Evolutionary conservation across 1,140 invertebrate species (phyloP).

Genomic region (Rhagoletis zephyria): DNA sequence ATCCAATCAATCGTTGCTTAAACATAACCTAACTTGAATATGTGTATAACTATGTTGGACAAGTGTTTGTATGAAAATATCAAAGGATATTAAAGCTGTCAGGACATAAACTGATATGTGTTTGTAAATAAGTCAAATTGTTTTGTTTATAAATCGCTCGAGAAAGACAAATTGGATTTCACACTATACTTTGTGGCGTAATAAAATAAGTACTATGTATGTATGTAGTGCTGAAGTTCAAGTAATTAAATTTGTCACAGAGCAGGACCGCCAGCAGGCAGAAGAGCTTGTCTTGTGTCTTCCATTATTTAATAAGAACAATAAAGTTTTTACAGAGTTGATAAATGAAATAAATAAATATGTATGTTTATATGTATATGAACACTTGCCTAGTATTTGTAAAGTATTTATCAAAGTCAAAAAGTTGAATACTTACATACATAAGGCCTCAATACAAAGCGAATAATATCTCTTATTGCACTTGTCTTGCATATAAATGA

Average conservation of each 20-base stretch:
- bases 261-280: too few species aligned
- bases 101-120: neutral
- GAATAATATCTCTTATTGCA: neutral
- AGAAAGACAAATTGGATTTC: too few species aligned
- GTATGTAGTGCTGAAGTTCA: too few species aligned
- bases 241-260: too few species aligned
- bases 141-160: too few species aligned
- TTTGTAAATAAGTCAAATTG: too few species aligned
- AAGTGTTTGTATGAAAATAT: neutral
- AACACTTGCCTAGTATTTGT: neutral
- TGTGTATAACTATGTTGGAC: neutral
- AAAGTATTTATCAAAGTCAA: slow-evolving; percentile 9
- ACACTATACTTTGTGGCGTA: too few species aligned
- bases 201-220: too few species aligned
- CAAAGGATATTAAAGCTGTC: neutral
- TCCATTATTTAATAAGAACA: too few species aligned
- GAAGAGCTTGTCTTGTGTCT: too few species aligned
- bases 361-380: neutral
- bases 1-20: neutral
- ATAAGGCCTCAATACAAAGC: neutral
- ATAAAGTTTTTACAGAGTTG: too few species aligned
- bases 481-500: slow-evolving; percentile 33
- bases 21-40: neutral
- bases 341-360: neutral
- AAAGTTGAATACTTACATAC: neutral